These are phyloP conservation scores for Argyrosomus japonicus DNA, from an alignment of 2,113 vertebrate genomes.

Conservation along the genomic window DNA sequence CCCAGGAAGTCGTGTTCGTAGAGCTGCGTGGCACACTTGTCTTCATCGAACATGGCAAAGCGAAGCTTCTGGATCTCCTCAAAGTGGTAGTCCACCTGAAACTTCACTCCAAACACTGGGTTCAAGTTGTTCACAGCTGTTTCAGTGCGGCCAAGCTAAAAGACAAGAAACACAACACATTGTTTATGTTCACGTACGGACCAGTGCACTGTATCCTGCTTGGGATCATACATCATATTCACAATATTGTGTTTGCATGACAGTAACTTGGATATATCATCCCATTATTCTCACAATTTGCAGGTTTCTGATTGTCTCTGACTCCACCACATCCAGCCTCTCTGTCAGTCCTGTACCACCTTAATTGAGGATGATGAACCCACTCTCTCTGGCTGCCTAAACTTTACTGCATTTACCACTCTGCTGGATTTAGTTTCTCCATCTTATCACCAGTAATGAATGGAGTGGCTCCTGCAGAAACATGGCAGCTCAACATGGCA, in stretches of 20 bases:
- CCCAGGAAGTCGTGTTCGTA: constrained; percentile 98
- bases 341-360: background rate
- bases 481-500: too few relatives aligned
- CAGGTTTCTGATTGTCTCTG: background rate
- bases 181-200: background rate
- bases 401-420: background rate
- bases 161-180: background rate
- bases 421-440: background rate
- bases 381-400: background rate
- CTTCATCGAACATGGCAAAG: constrained; percentile 97
- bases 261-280: background rate
- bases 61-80: constrained; percentile 98
- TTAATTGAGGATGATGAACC: background rate
- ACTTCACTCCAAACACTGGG: constrained; percentile 96
- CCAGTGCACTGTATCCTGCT: background rate
- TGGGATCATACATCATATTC: background rate
- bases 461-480: too few relatives aligned
- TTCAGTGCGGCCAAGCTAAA: constrained; percentile 93
- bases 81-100: constrained; percentile 95
- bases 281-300: background rate
- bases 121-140: constrained; percentile 97
- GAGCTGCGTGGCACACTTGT: constrained; percentile 93
- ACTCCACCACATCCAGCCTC: background rate
- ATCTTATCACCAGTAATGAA: background rate
- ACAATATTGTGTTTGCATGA: background rate